Base-by-base conservation (phyloP, 1,140 invertebrate species). In the Monomorium pharaonis region DNA sequence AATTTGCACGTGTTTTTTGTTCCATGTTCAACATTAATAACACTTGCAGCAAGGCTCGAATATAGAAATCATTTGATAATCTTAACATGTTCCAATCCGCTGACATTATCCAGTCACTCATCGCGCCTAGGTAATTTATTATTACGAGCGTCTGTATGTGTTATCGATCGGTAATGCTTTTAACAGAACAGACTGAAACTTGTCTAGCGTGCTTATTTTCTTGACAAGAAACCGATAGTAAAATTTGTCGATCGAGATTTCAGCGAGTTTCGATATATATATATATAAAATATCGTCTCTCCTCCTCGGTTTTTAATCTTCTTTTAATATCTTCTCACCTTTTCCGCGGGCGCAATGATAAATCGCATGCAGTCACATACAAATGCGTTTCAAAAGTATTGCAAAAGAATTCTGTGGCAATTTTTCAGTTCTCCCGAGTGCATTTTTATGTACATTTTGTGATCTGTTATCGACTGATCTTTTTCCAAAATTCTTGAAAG, bases 91-190 rank as follows among this genome's bases (percentile, higher is more conserved):
- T 87, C 80, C 49, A 84, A 84, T 65, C 56, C 70, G 24, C 37
- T 78, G 76, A 90, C 85, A 62, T 84, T 89, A 89, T 89, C 84
- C 67, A 54, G n/a, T 78, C 44, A 76, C 88, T 70, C 69, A 72
- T 89, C 81, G 69, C 76, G 44, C 54, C 62, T 56, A 83, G 81
- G 69, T 89, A 89, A 90, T 90, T 90, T 90, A 90, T 90, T 90
- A 89, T 90, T 87, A 51, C 78, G 54, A 63, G 56, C 75, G 78
- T 54, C 60, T 81, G 60, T 54, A 86, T 70, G 76, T 80, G 76
- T 77, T 89, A 89, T 89, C 84, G 76, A 89, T 89, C 88, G 87
- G 30, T 51, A 47, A 37, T 72, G 77, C 77, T 86, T 89, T 89
- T 86, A 89, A 89, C 84, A n/a, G 72, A 65, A 63, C 44, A 21